Conservation (phyloP, 2,113 vertebrate genomes). For the Platysternon megacephalum region DNA sequence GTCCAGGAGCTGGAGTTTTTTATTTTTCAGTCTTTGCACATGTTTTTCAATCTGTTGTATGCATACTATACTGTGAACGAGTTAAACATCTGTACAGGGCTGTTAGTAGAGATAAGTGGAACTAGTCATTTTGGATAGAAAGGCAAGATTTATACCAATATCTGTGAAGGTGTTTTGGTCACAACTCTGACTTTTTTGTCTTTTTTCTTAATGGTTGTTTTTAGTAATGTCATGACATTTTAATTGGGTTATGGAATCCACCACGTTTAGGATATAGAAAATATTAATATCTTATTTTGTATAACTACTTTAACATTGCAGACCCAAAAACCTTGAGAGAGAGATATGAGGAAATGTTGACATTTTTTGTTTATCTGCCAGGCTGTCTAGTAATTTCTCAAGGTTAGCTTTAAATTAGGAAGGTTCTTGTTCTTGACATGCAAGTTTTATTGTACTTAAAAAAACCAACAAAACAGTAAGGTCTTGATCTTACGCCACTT, state of each 20-base stretch:
- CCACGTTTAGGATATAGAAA: background rate
- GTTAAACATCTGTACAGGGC: background rate
- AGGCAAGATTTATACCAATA: background rate
- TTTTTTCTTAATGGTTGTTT: accelerated
- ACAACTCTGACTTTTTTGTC: background rate
- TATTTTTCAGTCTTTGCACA: background rate
- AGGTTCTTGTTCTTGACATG: background rate
- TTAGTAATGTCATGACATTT: background rate
- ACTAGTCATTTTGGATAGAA: background rate
- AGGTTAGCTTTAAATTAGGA: background rate
- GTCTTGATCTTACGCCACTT: background rate
- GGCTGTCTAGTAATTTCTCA: background rate
- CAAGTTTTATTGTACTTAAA: background rate
- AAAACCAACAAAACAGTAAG: background rate
- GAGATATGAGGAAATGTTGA: background rate
- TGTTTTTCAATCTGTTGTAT: background rate
- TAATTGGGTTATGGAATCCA: background rate
- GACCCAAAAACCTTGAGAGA: background rate
- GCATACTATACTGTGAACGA: background rate
- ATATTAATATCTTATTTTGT: background rate
- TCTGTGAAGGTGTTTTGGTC: background rate
- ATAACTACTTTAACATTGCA: background rate
- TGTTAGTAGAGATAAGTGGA: background rate
- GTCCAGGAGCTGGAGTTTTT: background rate
- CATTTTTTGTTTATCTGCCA: background rate